Base-by-base conservation (phyloP, 2,113 vertebrate species). In the Pica pica region DNA sequence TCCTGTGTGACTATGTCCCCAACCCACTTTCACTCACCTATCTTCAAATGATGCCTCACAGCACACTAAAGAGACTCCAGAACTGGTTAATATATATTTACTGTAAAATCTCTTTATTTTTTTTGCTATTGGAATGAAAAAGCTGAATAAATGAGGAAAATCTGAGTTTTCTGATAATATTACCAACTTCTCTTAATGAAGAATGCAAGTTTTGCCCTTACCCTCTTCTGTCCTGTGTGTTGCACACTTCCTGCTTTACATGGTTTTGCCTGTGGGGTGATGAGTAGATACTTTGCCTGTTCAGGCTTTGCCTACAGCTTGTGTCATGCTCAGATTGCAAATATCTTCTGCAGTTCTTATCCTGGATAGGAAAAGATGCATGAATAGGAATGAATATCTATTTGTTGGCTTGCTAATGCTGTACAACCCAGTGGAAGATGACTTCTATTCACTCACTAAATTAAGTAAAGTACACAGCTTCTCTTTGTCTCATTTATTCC, bases 381-480 rank as follows among this genome's bases (percentile, higher is more conserved):
- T 19, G 20, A 79, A 46, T 26, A 65, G 10, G 9, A 22, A 67
- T 20, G 5, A 65, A 44, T 59, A 26, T 2, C 22, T 44, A 7
- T 52, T 22, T 63, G 3, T 75, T 55, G 30, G 16, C 27, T 79
- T 82, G 6, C 16, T 89, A 74, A 46, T 67, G 33, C 14, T 55
- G 12, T 21, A 55, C 0, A 0, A 49, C 13, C 15, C 8, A 57
- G 10, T 10, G 35, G 26, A 44, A 88, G 64, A 73, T 23, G 1
- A 18, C 15, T 86, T 67, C 56, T 63, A 44, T 68, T 79, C 26
- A 13, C 23, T 79, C 37, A 2, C 7, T 70, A 19, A 39, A 24
- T 80, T 52, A 53, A 33, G 4, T 53, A 50, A 73, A 20, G 22
- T 73, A 42, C 2, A 24, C 14, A 21, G 13, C 19, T 90, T 71